phyloP scores from a whole-genome alignment of 2,113 vertebrate genomes.

The Phycodurus eques region DNA sequence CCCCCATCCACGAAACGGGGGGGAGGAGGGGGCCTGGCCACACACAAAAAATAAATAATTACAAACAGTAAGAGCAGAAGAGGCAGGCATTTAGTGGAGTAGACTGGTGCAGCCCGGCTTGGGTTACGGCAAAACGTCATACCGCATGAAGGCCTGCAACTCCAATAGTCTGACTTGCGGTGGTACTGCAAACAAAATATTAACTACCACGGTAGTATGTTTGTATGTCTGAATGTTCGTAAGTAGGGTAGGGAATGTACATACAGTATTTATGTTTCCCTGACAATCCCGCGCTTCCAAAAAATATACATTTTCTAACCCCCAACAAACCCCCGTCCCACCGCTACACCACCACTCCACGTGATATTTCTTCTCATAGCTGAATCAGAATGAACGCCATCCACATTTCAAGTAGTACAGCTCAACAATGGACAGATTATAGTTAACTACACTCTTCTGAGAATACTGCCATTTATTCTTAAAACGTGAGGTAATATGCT shows the following conservation, averaged over 20 bases:
- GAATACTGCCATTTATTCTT: constrained; percentile 24
- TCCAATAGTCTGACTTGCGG: neutral
- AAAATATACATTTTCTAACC: too few species aligned
- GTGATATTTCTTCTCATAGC: neutral
- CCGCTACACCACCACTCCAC: neutral
- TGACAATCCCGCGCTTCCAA: too few species aligned
- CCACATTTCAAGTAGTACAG: neutral
- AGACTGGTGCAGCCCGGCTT: neutral
- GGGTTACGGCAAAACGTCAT: neutral
- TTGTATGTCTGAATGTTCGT: too few species aligned
- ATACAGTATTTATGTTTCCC: neutral
- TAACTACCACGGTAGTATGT: neutral
- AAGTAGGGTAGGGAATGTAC: too few species aligned
- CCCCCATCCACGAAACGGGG: too few species aligned
- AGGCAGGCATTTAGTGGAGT: neutral
- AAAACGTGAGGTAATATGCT: constrained; percentile 24
- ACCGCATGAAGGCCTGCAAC: neutral
- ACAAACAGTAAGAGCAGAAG: neutral
- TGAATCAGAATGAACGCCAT: constrained; percentile 43
- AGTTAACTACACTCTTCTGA: neutral
- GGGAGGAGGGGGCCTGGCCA: too few species aligned
- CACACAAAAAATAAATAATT: neutral
- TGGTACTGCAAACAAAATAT: neutral
- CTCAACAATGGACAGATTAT: neutral
- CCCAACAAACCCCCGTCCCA: neutral